A percentile compares a stretch with the other conserved stretches of the same genome.
Evolutionary conservation across 2,113 vertebrate species (phyloP).

Genomic region (Corythoichthys intestinalis): DNA sequence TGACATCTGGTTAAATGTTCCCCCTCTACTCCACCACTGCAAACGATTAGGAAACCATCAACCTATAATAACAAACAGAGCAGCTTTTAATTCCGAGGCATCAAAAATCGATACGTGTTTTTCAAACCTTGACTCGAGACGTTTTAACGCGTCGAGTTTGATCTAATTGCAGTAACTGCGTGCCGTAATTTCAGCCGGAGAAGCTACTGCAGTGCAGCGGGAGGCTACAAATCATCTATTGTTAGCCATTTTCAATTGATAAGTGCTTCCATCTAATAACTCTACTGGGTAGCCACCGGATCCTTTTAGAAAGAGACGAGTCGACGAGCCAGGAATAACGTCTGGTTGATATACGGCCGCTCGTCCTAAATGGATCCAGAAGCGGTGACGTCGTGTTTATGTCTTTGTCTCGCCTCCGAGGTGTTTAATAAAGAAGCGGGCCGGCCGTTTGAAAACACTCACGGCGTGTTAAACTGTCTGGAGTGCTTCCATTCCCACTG

Average conservation of each 20-base stretch:
- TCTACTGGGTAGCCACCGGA: slow-evolving; percentile 28
- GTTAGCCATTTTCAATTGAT: slow-evolving; percentile 9
- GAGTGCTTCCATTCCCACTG: slow-evolving; percentile 58
- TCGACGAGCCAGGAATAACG: slow-evolving; percentile 6
- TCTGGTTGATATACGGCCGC: slow-evolving; percentile 14
- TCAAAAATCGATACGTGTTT: slow-evolving; percentile 12
- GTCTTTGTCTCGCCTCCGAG: slow-evolving; percentile 41
- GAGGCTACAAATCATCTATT: slow-evolving; percentile 22
- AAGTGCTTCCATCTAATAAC: slow-evolving; percentile 9
- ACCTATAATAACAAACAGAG: not conserved
- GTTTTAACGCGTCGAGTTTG: not conserved
- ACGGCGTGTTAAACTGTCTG: slow-evolving; percentile 36
- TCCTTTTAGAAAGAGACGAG: not conserved
- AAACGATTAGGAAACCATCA: slow-evolving; percentile 20
- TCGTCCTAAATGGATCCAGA: slow-evolving; percentile 21
- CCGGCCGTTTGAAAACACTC: slow-evolving; percentile 46
- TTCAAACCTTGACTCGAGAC: slow-evolving; percentile 3
- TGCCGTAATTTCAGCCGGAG: not conserved
- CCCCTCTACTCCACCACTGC: not conserved
- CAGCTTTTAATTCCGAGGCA: slow-evolving; percentile 25
- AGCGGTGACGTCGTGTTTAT: slow-evolving; percentile 31
- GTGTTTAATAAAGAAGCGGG: slow-evolving; percentile 45
- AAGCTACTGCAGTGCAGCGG: not conserved
- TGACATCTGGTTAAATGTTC: too few species aligned
- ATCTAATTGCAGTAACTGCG: slow-evolving; percentile 30